phyloP scores from a whole-genome alignment of 2,113 vertebrate species.

The Pongo abelii region DNA sequence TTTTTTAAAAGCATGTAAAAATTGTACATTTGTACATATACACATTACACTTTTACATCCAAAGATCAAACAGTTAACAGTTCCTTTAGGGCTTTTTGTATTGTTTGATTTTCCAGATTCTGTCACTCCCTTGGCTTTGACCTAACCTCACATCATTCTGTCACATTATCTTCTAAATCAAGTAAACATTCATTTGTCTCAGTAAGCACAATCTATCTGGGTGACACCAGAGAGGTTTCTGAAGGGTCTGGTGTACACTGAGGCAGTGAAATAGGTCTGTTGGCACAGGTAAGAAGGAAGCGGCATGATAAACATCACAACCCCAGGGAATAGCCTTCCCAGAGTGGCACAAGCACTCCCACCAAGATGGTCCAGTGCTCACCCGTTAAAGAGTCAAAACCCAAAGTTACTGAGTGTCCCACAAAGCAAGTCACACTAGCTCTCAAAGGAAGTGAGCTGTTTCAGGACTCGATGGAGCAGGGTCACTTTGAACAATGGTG shows the following conservation, averaged over 20 bases:
- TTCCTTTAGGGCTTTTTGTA: not conserved
- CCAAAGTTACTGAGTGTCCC: not conserved
- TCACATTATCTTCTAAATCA: slow-evolving; percentile 24
- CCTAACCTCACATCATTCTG: not conserved
- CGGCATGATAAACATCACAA: too few relatives aligned
- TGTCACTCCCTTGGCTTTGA: slow-evolving; percentile 20
- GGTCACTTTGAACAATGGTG: slow-evolving; percentile 68
- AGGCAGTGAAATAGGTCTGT: not conserved
- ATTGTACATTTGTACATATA: slow-evolving; percentile 70
- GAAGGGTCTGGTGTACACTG: not conserved
- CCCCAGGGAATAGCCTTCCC: not conserved
- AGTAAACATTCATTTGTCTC: not conserved
- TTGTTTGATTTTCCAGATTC: slow-evolving; percentile 1
- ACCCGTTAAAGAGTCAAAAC: not conserved
- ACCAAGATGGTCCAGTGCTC: not conserved
- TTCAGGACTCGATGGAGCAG: not conserved
- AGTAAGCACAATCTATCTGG: not conserved
- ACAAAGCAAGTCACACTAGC: not conserved
- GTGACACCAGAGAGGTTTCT: not conserved
- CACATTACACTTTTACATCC: slow-evolving; percentile 43
- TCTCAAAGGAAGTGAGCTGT: not conserved
- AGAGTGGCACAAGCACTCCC: not conserved
- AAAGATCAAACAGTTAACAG: slow-evolving; percentile 34
- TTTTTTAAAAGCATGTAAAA: slow-evolving; percentile 64
- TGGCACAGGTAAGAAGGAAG: not conserved